Percentiles rank a stretch among this genome's conserved stretches.
phyloP scores from a whole-genome alignment of 2,113 vertebrate species.

The Zapornia atra region DNA sequence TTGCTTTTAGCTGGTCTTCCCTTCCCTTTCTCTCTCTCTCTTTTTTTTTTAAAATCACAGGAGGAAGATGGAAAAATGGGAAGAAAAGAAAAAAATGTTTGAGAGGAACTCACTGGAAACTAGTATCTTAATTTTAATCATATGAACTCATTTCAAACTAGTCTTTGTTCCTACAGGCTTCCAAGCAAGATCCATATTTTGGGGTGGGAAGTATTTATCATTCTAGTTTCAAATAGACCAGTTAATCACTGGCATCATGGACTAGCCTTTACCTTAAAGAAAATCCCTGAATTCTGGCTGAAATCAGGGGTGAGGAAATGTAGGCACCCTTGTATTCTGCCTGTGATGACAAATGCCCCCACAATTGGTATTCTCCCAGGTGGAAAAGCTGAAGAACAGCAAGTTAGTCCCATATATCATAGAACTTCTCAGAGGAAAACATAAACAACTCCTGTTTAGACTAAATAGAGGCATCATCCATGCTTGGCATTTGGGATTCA shows the following conservation, averaged over 20 bases:
- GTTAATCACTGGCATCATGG: neutral
- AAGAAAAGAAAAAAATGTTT: neutral
- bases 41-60: neutral
- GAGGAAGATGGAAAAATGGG: neutral
- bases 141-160: neutral
- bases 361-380: neutral
- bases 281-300: neutral
- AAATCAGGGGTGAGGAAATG: neutral
- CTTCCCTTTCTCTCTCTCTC: no score
- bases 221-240: neutral
- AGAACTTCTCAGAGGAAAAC: neutral
- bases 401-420: neutral
- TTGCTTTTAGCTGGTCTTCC: neutral
- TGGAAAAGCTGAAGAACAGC: neutral
- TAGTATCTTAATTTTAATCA: neutral
- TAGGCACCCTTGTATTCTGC: neutral
- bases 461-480: neutral
- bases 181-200: neutral
- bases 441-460: accelerated
- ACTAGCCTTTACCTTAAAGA: neutral
- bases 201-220: neutral
- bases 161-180: neutral
- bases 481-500: neutral
- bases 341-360: neutral
- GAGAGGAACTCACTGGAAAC: neutral